A percentile compares a stretch with the other conserved stretches of the same genome.
These are phyloP conservation scores for Drosophila ogumai DNA, from an alignment of 1,140 invertebrate genomes.

Conservation along the genomic window DNA sequence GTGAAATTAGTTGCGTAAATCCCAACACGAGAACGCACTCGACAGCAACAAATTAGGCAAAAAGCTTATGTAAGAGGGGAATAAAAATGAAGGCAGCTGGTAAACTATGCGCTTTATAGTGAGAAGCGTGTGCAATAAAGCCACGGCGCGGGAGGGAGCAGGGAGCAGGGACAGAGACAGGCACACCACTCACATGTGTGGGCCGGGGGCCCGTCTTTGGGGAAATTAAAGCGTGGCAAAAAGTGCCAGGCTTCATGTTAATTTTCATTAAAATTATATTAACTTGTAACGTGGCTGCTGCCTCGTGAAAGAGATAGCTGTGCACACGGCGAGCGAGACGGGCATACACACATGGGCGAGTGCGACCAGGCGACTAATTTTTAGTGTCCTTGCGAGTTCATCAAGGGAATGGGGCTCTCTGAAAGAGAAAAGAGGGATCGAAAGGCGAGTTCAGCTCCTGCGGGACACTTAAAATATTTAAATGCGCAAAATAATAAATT, in stretches of 20 bases:
- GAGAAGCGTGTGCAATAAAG: slow-evolving; percentile 68
- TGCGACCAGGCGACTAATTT: slow-evolving; percentile 74
- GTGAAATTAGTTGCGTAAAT: slow-evolving; percentile 82
- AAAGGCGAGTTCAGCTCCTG: slow-evolving; percentile 60
- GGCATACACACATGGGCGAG: slow-evolving; percentile 18
- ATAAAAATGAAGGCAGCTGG: slow-evolving; percentile 62
- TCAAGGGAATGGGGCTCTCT: slow-evolving; percentile 24
- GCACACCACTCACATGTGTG: slow-evolving; percentile 19
- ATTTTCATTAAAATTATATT: slow-evolving; percentile 84
- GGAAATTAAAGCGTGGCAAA: slow-evolving; percentile 81
- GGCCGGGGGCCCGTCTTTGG: slow-evolving; percentile 62
- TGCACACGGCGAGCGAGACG: slow-evolving; percentile 3
- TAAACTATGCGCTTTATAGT: slow-evolving; percentile 76
- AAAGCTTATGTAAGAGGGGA: slow-evolving; percentile 64
- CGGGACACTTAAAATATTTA: slow-evolving; percentile 82
- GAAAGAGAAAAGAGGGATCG: slow-evolving; percentile 3
- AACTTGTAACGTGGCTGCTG: slow-evolving; percentile 77
- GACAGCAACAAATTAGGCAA: slow-evolving; percentile 66
- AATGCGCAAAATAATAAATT: slow-evolving; percentile 83
- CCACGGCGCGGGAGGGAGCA: slow-evolving; percentile 33
- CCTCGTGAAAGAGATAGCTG: slow-evolving; percentile 28
- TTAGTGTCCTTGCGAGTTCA: slow-evolving; percentile 82
- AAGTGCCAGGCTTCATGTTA: slow-evolving; percentile 81
- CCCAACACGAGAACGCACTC: slow-evolving; percentile 81
- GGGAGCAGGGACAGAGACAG: not conserved